Evolutionary conservation across 2,888 invertebrate genomes (phyloP).

Genomic region (Hedya salicella): DNA sequence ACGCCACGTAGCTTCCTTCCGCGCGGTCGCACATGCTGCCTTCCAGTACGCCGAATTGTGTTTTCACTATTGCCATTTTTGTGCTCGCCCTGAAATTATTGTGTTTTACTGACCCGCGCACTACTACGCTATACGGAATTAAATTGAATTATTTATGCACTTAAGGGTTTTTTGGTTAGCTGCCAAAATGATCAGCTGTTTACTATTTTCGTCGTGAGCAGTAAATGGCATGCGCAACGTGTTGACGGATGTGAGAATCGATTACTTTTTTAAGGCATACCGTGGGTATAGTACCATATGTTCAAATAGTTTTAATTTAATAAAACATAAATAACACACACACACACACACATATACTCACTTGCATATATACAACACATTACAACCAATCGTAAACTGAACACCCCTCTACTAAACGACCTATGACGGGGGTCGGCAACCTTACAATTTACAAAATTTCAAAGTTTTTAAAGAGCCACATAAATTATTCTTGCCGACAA

Average conservation of each 20-base stretch:
- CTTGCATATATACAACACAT: no score
- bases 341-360: no score
- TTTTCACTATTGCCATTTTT: slow-evolving; percentile 63
- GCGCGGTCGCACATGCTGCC: slow-evolving; percentile 62
- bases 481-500: no score
- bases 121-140: slow-evolving; percentile 28
- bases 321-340: no score
- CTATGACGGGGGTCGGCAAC: no score
- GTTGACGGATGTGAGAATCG: slow-evolving; percentile 31
- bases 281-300: no score
- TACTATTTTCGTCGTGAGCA: slow-evolving; percentile 32
- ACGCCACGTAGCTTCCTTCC: slow-evolving; percentile 68
- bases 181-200: slow-evolving; percentile 43
- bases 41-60: slow-evolving; percentile 68
- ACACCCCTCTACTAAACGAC: no score
- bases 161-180: slow-evolving; percentile 32
- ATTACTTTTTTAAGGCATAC: slow-evolving; percentile 8
- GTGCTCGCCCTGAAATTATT: slow-evolving; percentile 50
- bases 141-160: slow-evolving; percentile 21
- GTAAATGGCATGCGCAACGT: slow-evolving; percentile 36
- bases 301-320: no score
- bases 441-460: no score
- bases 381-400: no score
- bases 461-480: no score
- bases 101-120: slow-evolving; percentile 2